Base-by-base conservation (phyloP, 2,888 invertebrate species). In the Philaethria dido region DNA sequence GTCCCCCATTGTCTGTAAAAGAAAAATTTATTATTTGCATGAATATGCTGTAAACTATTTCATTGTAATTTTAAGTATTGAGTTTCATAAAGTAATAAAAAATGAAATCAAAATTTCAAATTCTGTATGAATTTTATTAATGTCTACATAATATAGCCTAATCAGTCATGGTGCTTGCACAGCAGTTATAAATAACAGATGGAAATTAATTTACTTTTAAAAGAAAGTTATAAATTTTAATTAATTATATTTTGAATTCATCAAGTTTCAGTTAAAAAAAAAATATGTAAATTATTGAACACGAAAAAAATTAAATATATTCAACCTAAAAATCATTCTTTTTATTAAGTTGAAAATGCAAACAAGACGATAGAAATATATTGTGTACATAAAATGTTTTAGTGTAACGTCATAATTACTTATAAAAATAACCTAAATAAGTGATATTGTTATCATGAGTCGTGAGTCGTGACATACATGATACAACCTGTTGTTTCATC, bases 1-100 rank as follows among this genome's bases (percentile, higher is more conserved):
- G 79, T 95, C 94, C 39, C 94, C 94, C 86, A 95, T 91, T 69
- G 88, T 91, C 95, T 95, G 85, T 16, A 29, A 52, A 4, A 52
- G 3, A 52, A n/a, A 11, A 39, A 13, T 39, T 13, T 13, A 2
- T 13, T 39, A 13, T 13, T 39, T 39, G 13, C 8, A 33, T 33
- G 33, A 33, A 33, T 33, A 33, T 8, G 8, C 33, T 6, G 33
- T 33, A 33, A 25, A 33, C n/a, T 33, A 33, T 33, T 33, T 33
- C 1, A 3, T 8, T 33, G 8, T 33, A 3, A n/a, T n/a, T 39
- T 39, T 13, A 11, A 39, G 3, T 2, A 39, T 39, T 39, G n/a
- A n/a, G n/a, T n/a, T n/a, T n/a, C n/a, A n/a, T n/a, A n/a, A n/a
- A n/a, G n/a, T n/a, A n/a, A n/a, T n/a, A n/a, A n/a, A n/a, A n/a